These are phyloP conservation scores for Scopus umbretta DNA, from an alignment of 2,113 vertebrate species.

Conservation along the genomic window DNA sequence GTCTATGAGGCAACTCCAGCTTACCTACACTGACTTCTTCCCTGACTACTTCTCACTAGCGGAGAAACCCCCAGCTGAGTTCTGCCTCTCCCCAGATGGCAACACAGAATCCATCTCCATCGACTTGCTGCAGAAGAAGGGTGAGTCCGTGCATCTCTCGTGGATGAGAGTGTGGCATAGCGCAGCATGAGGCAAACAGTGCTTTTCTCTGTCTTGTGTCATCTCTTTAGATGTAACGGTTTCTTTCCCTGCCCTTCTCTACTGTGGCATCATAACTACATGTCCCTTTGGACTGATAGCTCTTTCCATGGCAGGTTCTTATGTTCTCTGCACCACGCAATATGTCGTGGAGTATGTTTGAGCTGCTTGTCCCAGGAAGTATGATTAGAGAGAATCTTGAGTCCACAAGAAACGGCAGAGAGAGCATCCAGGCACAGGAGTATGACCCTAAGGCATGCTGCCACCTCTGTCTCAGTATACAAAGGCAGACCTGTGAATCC, in stretches of 20 bases:
- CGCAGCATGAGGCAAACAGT: rapidly evolving
- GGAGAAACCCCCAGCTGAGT: constrained; percentile 93
- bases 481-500: background rate
- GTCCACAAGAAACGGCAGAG: background rate
- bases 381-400: background rate
- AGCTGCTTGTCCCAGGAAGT: background rate
- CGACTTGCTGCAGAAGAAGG: constrained; percentile 90
- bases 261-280: background rate
- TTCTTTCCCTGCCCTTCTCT: background rate
- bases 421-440: background rate
- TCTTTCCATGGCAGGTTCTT: background rate
- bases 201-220: background rate
- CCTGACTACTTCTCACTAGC: constrained; percentile 93
- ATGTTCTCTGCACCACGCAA: background rate
- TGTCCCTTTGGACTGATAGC: background rate
- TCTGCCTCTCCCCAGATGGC: constrained; percentile 92
- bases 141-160: constrained; percentile 38
- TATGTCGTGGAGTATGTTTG: background rate
- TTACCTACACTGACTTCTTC: constrained; percentile 86
- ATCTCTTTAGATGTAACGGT: background rate
- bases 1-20: constrained; percentile 72
- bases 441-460: background rate
- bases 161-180: rapidly evolving
- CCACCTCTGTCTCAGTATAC: background rate
- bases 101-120: constrained; percentile 84